These are phyloP conservation scores for Mellivora capensis DNA, from an alignment of 2,113 vertebrate species.

Conservation along the genomic window DNA sequence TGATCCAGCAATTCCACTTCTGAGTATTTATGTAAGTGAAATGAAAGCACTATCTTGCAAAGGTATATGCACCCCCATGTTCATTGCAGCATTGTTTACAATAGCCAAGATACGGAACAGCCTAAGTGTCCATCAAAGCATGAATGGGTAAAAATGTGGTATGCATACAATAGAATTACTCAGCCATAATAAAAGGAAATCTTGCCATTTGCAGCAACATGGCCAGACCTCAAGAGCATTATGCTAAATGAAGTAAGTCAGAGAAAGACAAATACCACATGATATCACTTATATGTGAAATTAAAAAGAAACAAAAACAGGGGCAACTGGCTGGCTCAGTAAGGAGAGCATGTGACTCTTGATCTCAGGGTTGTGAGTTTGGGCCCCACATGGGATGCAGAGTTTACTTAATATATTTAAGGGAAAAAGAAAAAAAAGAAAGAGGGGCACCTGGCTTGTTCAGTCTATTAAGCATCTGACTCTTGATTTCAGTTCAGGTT, in stretches of 20 bases:
- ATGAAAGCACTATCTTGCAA: background rate
- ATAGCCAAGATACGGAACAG: background rate
- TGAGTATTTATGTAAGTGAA: background rate
- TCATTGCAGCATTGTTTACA: background rate
- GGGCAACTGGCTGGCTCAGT: background rate
- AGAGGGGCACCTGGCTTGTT: background rate
- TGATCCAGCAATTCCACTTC: background rate
- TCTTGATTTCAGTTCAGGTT: background rate
- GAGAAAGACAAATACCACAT: background rate
- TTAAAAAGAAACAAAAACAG: background rate
- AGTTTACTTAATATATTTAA: background rate
- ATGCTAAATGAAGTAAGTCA: background rate
- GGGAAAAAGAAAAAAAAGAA: background rate
- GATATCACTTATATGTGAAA: background rate
- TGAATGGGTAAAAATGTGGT: background rate
- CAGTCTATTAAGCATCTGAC: background rate
- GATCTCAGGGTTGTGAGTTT: background rate
- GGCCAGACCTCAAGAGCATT: background rate
- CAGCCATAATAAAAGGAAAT: background rate
- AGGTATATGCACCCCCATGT: background rate
- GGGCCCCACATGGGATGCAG: background rate
- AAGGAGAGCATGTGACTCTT: background rate
- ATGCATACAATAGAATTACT: background rate
- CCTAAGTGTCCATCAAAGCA: background rate
- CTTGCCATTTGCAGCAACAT: background rate